phyloP scores from a whole-genome alignment of 2,797 vertebrate species.

The Miichthys miiuy region DNA sequence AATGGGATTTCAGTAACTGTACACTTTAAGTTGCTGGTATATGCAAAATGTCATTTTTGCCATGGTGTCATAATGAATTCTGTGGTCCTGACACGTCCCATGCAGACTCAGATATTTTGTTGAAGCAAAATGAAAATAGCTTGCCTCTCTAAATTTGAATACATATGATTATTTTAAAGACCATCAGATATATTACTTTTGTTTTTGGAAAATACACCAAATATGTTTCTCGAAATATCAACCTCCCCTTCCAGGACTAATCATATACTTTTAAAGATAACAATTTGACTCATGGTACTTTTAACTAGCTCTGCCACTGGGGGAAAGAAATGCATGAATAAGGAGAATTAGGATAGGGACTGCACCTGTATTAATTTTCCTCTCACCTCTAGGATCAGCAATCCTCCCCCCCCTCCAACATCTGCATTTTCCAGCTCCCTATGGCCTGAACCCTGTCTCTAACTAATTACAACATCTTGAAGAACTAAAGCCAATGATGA shows the following conservation, averaged over 20 bases:
- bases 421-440: conserved; percentile 56
- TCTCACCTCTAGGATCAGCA: conserved; percentile 35
- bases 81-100: conserved; percentile 21
- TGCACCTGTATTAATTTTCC: conserved; percentile 55
- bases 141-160: conserved; percentile 11
- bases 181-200: background rate
- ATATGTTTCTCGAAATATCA: conserved; percentile 1
- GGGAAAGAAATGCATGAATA: conserved; percentile 25
- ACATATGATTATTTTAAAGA: conserved; percentile 15
- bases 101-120: conserved; percentile 27
- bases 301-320: conserved; percentile 7
- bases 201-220: conserved; percentile 2
- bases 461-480: conserved; percentile 74
- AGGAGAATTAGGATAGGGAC: conserved; percentile 32
- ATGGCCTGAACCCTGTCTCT: conserved; percentile 44
- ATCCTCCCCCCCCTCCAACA: conserved; percentile 50
- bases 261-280: conserved; percentile 25
- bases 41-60: conserved; percentile 66
- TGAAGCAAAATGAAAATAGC: conserved; percentile 12
- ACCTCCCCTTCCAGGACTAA: background rate
- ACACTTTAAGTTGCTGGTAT: conserved; percentile 67
- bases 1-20: conserved; percentile 74
- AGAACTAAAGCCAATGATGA: conserved; percentile 62
- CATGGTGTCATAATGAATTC: conserved; percentile 51
- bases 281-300: conserved; percentile 23